Conservation (phyloP, 2,888 invertebrate species). For the Eledona agricola region DNA sequence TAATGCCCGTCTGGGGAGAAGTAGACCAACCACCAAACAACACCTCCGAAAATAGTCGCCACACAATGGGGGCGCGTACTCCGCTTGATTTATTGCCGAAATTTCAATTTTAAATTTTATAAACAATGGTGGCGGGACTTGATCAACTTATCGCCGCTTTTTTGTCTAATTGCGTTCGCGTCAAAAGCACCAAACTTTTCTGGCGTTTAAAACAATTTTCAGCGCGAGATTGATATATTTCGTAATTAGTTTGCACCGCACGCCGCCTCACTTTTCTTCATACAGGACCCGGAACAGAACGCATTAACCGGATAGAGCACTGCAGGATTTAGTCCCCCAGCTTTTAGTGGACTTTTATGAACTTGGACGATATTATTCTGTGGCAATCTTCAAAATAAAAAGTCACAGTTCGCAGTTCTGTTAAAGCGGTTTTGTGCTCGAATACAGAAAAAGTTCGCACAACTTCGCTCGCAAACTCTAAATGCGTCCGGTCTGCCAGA, state of each 20-base stretch:
- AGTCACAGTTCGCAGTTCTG: not conserved
- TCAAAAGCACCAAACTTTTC: slow-evolving; percentile 14
- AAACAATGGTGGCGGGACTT: slow-evolving; percentile 30
- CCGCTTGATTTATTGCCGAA: slow-evolving; percentile 53
- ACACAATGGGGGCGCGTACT: slow-evolving; percentile 48
- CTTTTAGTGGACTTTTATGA: not conserved
- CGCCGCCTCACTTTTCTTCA: slow-evolving; percentile 19
- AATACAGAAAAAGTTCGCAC: no score
- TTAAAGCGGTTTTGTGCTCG: not conserved
- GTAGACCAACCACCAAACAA: slow-evolving; percentile 38
- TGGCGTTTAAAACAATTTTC: slow-evolving; percentile 31
- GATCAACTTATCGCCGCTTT: slow-evolving; percentile 27
- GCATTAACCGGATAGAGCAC: slow-evolving; percentile 7
- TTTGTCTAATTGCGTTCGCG: slow-evolving; percentile 28
- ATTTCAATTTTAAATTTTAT: slow-evolving; percentile 54
- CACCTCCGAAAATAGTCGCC: slow-evolving; percentile 47
- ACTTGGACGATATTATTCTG: not conserved
- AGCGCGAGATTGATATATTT: slow-evolving; percentile 14
- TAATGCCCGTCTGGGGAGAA: slow-evolving; percentile 41
- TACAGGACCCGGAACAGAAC: slow-evolving; percentile 6
- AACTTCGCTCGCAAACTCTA: no score
- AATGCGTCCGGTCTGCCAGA: no score
- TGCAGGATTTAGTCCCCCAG: slow-evolving; percentile 2
- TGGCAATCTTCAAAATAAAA: slow-evolving; percentile 1
- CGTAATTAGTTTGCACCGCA: slow-evolving; percentile 21